Conservation (phyloP, 2,113 vertebrate genomes). For the Macquaria australasica region DNA sequence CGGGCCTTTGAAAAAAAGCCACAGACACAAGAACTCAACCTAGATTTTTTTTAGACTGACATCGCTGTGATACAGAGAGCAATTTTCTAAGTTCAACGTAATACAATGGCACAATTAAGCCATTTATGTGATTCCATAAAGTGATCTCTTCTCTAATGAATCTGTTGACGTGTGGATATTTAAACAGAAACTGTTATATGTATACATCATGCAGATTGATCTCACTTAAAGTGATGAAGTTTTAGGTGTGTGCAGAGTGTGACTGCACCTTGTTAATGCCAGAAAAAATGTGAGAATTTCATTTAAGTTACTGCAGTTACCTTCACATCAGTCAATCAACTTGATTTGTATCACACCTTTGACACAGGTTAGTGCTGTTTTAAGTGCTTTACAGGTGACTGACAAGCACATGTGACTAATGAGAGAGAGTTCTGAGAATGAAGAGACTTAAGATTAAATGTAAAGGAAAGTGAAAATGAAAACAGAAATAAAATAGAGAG, state of each 20-base stretch:
- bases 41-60: constrained; percentile 69
- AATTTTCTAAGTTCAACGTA: constrained; percentile 52
- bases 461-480: not conserved
- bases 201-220: constrained; percentile 16
- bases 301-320: not conserved
- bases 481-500: too few relatives aligned
- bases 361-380: not conserved
- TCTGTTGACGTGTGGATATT: constrained; percentile 43
- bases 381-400: not conserved
- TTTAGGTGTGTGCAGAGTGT: constrained; percentile 29
- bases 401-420: not conserved
- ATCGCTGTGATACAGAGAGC: constrained; percentile 22
- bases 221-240: not conserved
- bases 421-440: too few relatives aligned
- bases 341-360: not conserved
- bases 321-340: not conserved
- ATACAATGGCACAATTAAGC: constrained; percentile 73
- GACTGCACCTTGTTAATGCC: constrained; percentile 31
- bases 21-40: constrained; percentile 76
- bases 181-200: not conserved
- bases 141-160: constrained; percentile 66
- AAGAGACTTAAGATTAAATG: not conserved
- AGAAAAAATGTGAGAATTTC: constrained; percentile 3
- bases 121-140: constrained; percentile 48
- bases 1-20: constrained; percentile 63